Percentiles rank a stretch among this genome's conserved stretches.
Evolutionary conservation across 2,888 invertebrate species (phyloP).

Genomic region (Chalcis sispes): DNA sequence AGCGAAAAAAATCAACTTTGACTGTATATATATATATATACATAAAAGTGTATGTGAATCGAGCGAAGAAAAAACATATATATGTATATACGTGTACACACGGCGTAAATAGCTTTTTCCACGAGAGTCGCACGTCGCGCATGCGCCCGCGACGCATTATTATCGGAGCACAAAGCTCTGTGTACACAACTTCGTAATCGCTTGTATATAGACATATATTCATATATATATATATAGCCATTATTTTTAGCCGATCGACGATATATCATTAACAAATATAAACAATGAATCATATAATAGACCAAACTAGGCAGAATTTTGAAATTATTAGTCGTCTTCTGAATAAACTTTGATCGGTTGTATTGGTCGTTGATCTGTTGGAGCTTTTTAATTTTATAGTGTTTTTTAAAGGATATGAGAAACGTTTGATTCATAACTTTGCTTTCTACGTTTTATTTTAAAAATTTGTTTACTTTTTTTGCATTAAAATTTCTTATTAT

Average conservation of each 20-base stretch:
- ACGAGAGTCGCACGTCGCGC: conserved; percentile 25
- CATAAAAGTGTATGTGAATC: background rate
- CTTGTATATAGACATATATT: no score
- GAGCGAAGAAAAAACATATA: conserved; percentile 19
- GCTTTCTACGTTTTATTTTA: no score
- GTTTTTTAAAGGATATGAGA: no score
- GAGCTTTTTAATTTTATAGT: no score
- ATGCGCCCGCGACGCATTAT: conserved; percentile 24
- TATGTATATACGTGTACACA: background rate
- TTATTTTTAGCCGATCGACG: conserved; percentile 38
- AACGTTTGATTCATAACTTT: no score
- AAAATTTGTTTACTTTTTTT: no score
- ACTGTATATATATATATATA: no score
- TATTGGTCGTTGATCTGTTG: no score
- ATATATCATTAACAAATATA: conserved; percentile 45
- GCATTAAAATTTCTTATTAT: no score
- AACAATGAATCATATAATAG: conserved; percentile 7
- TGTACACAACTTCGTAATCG: conserved; percentile 45
- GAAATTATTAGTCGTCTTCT: no score
- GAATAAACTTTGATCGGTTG: no score
- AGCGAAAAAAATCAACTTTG: background rate
- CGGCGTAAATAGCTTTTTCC: conserved; percentile 13
- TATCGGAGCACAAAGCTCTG: conserved; percentile 35
- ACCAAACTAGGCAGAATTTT: background rate
- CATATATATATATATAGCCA: no score